Conservation (phyloP, 2,797 vertebrate species). For the Phaenicophaeus curvirostris region DNA sequence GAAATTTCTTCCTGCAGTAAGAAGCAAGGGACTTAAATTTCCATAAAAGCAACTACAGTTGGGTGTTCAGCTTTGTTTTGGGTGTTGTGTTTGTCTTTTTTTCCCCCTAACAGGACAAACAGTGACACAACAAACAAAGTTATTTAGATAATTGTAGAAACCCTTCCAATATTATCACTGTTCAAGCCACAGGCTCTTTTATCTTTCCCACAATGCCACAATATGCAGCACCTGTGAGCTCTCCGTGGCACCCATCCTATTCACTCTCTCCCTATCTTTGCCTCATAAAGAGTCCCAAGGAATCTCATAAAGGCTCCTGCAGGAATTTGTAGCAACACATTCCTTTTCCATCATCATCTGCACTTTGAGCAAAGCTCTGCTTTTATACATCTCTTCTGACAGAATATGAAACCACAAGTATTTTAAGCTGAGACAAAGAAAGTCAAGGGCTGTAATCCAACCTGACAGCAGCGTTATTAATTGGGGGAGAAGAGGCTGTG, state of each 20-base stretch:
- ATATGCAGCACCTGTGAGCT: neutral
- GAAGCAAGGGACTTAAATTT: neutral
- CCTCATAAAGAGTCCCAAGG: neutral
- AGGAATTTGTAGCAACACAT: conserved; percentile 54
- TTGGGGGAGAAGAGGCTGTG: neutral
- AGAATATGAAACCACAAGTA: conserved; percentile 77
- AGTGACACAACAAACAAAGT: conserved; percentile 1
- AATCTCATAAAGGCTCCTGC: conserved; percentile 52
- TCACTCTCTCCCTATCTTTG: neutral
- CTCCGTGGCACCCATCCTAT: neutral
- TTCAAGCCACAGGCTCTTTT: neutral
- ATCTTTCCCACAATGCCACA: conserved; percentile 4
- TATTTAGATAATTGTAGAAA: conserved; percentile 8
- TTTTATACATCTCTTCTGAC: conserved; percentile 63
- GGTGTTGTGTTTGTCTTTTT: neutral
- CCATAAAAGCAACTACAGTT: neutral
- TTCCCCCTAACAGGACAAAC: neutral
- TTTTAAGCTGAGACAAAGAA: conserved; percentile 77
- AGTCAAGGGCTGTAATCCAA: conserved; percentile 75
- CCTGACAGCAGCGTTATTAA: conserved; percentile 77
- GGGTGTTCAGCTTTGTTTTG: neutral
- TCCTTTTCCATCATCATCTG: conserved; percentile 64
- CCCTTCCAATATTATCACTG: conserved; percentile 18
- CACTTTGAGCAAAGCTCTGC: conserved; percentile 56
- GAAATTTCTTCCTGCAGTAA: neutral